Percentiles rank a stretch among this genome's conserved stretches.
phyloP scores from a whole-genome alignment of 2,113 vertebrate species.

The Rhodinocichla rosea region DNA sequence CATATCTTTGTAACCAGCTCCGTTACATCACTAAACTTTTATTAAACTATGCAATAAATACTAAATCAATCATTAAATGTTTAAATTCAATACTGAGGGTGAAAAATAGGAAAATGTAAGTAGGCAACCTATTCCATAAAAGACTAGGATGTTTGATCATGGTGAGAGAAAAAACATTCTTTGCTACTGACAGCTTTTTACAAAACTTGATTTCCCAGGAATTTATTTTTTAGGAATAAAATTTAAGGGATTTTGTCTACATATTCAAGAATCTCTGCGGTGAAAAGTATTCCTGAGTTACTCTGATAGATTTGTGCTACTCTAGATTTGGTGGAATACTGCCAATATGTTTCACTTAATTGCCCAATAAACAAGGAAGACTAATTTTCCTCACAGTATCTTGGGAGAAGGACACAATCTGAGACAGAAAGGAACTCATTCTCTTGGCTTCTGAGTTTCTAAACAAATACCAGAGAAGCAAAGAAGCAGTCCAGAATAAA shows the following conservation, averaged over 20 bases:
- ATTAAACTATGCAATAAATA: constrained; percentile 69
- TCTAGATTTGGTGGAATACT: not conserved
- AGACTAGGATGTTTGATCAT: not conserved
- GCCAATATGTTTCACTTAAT: not conserved
- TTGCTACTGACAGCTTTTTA: not conserved
- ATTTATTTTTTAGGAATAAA: not conserved
- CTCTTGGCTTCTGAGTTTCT: not conserved
- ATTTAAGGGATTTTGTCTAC: not conserved
- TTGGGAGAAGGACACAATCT: not conserved
- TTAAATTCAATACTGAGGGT: constrained; percentile 24
- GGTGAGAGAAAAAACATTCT: not conserved
- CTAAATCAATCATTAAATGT: constrained; percentile 61
- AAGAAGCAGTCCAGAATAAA: not conserved
- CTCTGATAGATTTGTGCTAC: not conserved
- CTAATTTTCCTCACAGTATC: not conserved
- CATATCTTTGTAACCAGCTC: constrained; percentile 64
- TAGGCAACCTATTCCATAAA: not conserved
- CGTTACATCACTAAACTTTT: constrained; percentile 59
- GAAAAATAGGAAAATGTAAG: not conserved
- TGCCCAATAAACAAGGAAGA: not conserved
- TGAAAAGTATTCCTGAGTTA: not conserved
- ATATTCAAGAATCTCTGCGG: not conserved
- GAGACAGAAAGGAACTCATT: not conserved
- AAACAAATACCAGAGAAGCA: not conserved
- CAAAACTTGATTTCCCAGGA: not conserved